phyloP scores from a whole-genome alignment of 1,140 invertebrate genomes.

The Solen grandis region DNA sequence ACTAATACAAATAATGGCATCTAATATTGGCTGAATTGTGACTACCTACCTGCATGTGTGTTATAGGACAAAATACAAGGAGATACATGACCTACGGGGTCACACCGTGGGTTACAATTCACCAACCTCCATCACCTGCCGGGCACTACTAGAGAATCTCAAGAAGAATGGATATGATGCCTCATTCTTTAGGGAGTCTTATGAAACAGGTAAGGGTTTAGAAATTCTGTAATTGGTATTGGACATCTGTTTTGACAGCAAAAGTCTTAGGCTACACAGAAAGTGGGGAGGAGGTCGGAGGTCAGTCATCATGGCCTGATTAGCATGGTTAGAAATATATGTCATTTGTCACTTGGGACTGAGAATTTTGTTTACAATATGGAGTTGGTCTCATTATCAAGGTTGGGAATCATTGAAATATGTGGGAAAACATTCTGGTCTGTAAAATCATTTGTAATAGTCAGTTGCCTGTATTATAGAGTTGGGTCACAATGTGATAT shows the following conservation, averaged over 20 bases:
- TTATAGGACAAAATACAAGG: constrained; percentile 53
- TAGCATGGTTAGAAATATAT: background rate
- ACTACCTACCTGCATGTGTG: background rate
- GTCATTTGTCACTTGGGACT: background rate
- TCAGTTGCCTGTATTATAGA: too few relatives aligned
- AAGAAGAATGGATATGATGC: constrained; percentile 47
- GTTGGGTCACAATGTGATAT: too few relatives aligned
- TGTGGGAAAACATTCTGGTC: too few relatives aligned
- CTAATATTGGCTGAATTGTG: too few relatives aligned
- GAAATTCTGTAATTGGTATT: background rate
- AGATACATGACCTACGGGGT: constrained; percentile 41
- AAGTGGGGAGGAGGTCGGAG: too few relatives aligned
- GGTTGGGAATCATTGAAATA: too few relatives aligned
- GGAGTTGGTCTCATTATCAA: too few relatives aligned
- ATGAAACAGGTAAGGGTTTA: constrained; percentile 15
- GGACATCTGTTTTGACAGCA: too few relatives aligned
- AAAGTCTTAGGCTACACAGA: too few relatives aligned
- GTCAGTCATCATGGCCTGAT: background rate
- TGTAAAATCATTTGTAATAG: too few relatives aligned
- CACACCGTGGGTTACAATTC: constrained; percentile 32
- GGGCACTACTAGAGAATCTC: constrained; percentile 30
- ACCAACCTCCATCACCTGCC: constrained; percentile 3
- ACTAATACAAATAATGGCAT: too few relatives aligned
- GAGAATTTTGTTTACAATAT: background rate
- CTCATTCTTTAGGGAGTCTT: constrained; percentile 47